Percentiles rank a stretch among this genome's conserved stretches.
These are phyloP conservation scores for Gryon sp. DNA, from an alignment of 1,140 invertebrate species.

Conservation along the genomic window DNA sequence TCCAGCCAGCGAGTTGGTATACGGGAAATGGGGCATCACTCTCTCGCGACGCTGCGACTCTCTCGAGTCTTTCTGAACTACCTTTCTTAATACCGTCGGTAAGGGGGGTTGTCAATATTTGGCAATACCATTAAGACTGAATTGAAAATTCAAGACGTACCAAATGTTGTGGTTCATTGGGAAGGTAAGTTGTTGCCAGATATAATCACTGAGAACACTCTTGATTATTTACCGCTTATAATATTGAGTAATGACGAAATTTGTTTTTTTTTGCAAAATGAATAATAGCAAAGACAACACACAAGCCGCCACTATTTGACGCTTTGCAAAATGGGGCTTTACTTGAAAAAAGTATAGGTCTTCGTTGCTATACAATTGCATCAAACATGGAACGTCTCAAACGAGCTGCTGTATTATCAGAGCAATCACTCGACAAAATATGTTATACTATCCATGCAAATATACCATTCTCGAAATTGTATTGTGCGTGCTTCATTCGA, in stretches of 20 bases:
- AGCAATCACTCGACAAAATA: conserved; percentile 12
- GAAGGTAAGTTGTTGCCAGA: neutral
- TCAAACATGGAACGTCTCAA: neutral
- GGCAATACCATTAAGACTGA: neutral
- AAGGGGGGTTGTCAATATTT: too few relatives aligned
- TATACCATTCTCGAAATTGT: conserved; percentile 26
- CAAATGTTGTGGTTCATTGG: neutral
- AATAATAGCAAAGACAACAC: neutral
- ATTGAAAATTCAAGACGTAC: neutral
- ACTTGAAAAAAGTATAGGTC: neutral
- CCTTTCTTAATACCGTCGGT: too few relatives aligned
- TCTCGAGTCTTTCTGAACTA: too few relatives aligned
- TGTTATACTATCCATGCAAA: conserved; percentile 11
- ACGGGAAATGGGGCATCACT: too few relatives aligned
- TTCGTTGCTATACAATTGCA: neutral
- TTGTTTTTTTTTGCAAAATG: neutral
- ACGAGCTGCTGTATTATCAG: conserved; percentile 9
- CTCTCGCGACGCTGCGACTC: too few relatives aligned
- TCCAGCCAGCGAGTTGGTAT: too few relatives aligned
- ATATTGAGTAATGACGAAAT: neutral
- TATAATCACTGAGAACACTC: neutral
- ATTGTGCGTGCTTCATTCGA: conserved; percentile 10
- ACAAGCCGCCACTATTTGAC: neutral
- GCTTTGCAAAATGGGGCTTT: neutral
- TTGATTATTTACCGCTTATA: neutral